Percentiles rank a stretch among this genome's conserved stretches.
These are phyloP conservation scores for Glyphotaelius pellucidus DNA, from an alignment of 2,888 invertebrate genomes.

Conservation along the genomic window DNA sequence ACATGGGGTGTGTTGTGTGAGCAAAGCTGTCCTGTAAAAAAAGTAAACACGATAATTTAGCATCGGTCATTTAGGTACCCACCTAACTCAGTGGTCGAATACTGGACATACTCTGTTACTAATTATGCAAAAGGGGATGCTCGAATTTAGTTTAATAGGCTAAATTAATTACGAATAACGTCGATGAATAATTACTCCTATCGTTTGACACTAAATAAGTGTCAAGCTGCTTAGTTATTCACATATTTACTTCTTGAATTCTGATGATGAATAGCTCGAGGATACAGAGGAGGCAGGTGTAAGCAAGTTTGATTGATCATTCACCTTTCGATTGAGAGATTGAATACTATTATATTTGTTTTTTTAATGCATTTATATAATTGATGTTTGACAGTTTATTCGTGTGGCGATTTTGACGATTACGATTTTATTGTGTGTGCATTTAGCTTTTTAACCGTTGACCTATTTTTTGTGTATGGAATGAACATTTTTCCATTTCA, in stretches of 20 bases:
- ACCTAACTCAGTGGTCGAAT: neutral
- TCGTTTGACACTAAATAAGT: slow-evolving; percentile 31
- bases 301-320: slow-evolving; percentile 38
- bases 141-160: neutral
- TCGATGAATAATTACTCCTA: neutral
- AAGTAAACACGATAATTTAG: slow-evolving; percentile 41
- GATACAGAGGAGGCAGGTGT: slow-evolving; percentile 41
- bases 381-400: slow-evolving; percentile 26
- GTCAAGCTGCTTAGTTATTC: neutral
- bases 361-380: slow-evolving; percentile 32
- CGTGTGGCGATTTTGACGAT: neutral
- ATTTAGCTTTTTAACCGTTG: neutral
- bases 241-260: slow-evolving; percentile 20
- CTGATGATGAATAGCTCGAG: slow-evolving; percentile 8
- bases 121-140: slow-evolving; percentile 41
- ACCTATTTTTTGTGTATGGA: neutral
- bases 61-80: slow-evolving; percentile 8
- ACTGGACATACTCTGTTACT: slow-evolving; percentile 52
- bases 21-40: neutral
- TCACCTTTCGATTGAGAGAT: slow-evolving; percentile 35
- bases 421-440: neutral
- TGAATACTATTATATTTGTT: slow-evolving; percentile 1
- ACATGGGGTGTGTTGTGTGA: slow-evolving; percentile 29
- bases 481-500: neutral
- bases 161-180: slow-evolving; percentile 8